Evolutionary conservation across 1,140 invertebrate species (phyloP), one percentile per base, ranked within the genome.

Genomic region (Drosophila obscura): DNA sequence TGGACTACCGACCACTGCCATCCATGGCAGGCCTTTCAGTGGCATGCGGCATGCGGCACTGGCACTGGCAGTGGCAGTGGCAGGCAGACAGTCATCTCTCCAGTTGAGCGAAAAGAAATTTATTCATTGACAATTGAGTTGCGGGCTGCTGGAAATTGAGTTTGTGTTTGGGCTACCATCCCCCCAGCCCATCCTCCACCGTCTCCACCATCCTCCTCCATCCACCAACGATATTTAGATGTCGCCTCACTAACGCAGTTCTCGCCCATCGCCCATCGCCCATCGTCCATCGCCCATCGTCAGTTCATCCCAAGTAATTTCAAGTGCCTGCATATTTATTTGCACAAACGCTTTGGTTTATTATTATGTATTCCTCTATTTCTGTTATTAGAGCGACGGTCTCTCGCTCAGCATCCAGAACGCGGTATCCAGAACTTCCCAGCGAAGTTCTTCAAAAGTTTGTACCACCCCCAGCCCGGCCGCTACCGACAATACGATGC

Each of bases 41-140:
- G 35, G 35, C 35, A 35, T 35, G 31, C 31, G 31, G 31, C 19
- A 19, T 19, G 19, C 19, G 19, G 16, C 16, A 0, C 16, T 16
- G 16, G 19, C 53, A 45, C 15, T 35, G 73, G 41, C 49, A 55
- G 6, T 6, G 26, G 26, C 26, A 7, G 26, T 6, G 26, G 26
- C 26, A 28, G 26, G 26, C 26, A 4, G 35, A 39, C 35, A 39
- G 35, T 39, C 35, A 13, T 39, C 35, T 39, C 35, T 39, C 35
- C 35, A 39, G 35, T 39, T 39, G 35, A 39, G 35, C 35, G 35
- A 39, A 68, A 69, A 46, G 66, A 88, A 88, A 88, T 88, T 88
- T 88, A 88, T 88, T 88, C 83, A 88, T 88, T 88, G 83, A 88
- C 83, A 89, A 88, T 88, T 88, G 83, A 88, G 83, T 88, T 88